These are phyloP conservation scores for Microtus richardsoni DNA, from an alignment of 2,113 vertebrate species.

Conservation along the genomic window DNA sequence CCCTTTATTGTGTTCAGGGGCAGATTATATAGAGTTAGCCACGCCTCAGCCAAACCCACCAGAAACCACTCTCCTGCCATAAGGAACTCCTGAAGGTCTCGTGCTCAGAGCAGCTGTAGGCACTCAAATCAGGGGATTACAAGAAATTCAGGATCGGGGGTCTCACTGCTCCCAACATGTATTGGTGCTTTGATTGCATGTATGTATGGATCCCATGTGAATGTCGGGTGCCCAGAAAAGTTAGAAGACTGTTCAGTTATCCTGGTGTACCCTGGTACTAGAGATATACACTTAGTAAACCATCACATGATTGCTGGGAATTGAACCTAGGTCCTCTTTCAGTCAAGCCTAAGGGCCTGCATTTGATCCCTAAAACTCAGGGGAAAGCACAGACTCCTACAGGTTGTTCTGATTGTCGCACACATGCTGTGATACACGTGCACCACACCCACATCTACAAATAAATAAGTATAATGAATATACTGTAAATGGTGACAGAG, in stretches of 20 bases:
- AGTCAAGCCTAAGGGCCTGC: no score
- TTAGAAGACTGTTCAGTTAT: neutral
- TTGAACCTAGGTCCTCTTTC: neutral
- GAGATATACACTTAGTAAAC: neutral
- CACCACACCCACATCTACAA: neutral
- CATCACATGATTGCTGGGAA: no score
- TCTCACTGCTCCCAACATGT: no score
- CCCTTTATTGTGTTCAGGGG: no score
- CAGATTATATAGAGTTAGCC: no score
- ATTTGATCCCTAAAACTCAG: neutral
- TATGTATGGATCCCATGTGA: neutral
- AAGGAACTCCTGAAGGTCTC: no score
- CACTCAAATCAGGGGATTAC: no score
- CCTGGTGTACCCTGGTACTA: neutral
- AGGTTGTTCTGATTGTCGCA: neutral
- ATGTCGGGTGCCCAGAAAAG: no score
- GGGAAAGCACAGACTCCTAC: neutral
- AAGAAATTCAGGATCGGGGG: no score
- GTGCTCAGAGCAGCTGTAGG: no score
- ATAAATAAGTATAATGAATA: neutral
- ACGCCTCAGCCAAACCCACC: no score
- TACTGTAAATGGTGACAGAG: neutral
- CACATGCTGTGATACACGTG: neutral
- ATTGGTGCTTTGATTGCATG: neutral
- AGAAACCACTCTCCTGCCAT: no score